Conservation (phyloP, 2,797 vertebrate genomes). For the Allobates femoralis region DNA sequence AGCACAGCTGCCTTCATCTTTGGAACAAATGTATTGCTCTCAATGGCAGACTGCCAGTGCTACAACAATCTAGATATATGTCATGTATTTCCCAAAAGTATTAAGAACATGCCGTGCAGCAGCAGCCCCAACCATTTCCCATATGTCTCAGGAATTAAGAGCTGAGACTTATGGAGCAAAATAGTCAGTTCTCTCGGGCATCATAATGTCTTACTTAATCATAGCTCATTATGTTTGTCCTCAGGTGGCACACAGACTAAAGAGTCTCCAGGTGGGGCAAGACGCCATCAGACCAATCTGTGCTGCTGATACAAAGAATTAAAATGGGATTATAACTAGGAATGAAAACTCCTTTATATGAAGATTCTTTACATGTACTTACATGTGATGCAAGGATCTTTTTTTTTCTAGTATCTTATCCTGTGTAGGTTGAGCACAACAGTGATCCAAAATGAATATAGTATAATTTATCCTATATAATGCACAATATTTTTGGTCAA, state of each 20-base stretch:
- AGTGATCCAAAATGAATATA: constrained; percentile 1
- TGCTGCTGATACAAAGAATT: background rate
- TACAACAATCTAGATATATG: constrained; percentile 8
- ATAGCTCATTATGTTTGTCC: background rate
- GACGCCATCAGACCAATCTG: background rate
- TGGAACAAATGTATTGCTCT: background rate
- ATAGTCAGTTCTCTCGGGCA: background rate
- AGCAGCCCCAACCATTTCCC: background rate
- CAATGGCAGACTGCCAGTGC: constrained; percentile 31
- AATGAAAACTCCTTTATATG: background rate
- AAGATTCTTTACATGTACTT: background rate
- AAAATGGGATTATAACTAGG: background rate
- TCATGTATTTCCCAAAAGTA: constrained; percentile 33
- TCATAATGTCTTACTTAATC: background rate
- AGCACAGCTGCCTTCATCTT: constrained; percentile 17
- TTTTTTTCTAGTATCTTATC: background rate
- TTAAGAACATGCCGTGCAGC: constrained; percentile 25
- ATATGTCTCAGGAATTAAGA: constrained; percentile 1
- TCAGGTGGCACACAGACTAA: background rate
- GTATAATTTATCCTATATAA: background rate
- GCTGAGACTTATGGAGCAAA: background rate
- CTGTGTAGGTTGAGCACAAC: background rate
- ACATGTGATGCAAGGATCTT: background rate
- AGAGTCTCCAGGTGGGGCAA: background rate
- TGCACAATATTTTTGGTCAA: background rate